These are phyloP conservation scores for chimpanzee (Pan troglodytes) DNA, from an alignment of 2,113 vertebrate species.

Conservation along the genomic window DNA sequence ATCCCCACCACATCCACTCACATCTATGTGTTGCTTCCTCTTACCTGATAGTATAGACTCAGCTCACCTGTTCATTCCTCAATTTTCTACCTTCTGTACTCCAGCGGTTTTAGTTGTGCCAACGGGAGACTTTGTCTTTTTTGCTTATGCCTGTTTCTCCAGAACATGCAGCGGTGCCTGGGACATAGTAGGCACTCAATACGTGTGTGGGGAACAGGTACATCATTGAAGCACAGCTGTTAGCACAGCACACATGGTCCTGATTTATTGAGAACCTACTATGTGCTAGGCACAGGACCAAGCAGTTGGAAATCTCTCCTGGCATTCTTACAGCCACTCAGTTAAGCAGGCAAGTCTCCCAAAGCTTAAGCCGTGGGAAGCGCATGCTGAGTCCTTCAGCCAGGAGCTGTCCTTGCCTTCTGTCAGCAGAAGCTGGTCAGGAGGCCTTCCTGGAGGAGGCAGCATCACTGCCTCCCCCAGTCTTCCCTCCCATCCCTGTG, in stretches of 20 bases:
- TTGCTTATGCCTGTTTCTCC: neutral
- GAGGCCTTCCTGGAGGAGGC: neutral
- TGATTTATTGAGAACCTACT: neutral
- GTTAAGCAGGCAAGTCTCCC: accelerated
- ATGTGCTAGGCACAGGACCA: neutral
- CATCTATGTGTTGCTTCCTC: neutral
- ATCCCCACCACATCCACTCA: no score
- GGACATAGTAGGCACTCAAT: neutral
- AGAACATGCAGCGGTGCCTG: neutral
- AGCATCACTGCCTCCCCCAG: neutral
- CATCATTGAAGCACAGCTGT: no score
- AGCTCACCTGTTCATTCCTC: neutral
- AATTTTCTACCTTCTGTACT: neutral
- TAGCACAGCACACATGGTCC: neutral
- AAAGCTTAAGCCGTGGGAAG: neutral
- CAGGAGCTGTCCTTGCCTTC: neutral
- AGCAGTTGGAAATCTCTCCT: neutral
- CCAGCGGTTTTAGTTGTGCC: accelerated
- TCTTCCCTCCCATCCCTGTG: neutral
- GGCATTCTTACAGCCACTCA: neutral
- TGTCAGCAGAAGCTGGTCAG: neutral
- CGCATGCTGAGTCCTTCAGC: neutral
- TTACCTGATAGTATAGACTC: neutral
- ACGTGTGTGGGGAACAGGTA: no score
- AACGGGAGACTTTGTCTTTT: neutral